A percentile compares a stretch with the other conserved stretches of the same genome.
Conservation (phyloP, 2,888 invertebrate genomes). For the Drosophila nr. medialis region DNA sequence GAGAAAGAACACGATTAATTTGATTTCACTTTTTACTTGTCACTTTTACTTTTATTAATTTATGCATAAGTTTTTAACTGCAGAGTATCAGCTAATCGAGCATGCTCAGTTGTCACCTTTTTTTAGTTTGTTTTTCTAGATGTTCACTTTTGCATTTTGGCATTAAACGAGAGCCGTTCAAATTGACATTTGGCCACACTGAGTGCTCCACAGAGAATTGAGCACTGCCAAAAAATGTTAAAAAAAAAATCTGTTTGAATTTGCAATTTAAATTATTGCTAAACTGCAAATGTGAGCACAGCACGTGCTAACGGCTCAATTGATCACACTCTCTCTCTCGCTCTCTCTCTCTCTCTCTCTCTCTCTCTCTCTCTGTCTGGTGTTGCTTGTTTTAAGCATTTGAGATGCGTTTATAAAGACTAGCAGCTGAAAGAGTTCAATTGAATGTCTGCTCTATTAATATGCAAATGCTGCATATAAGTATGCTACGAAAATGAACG, state of each 20-base stretch:
- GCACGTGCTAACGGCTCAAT: slow-evolving; percentile 19
- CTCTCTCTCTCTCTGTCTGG: not conserved
- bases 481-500: slow-evolving; percentile 67
- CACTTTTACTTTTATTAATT: not conserved
- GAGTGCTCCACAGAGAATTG: slow-evolving; percentile 35
- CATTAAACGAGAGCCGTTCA: slow-evolving; percentile 35
- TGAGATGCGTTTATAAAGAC: slow-evolving; percentile 46
- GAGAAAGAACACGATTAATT: accelerated
- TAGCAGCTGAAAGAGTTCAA: slow-evolving; percentile 35
- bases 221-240: not conserved
- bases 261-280: slow-evolving; percentile 73
- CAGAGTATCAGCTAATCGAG: slow-evolving; percentile 3
- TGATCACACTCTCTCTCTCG: not conserved
- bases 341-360: not conserved
- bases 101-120: not conserved
- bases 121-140: slow-evolving; percentile 8
- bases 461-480: slow-evolving; percentile 75
- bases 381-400: slow-evolving; percentile 27
- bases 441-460: slow-evolving; percentile 60
- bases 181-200: slow-evolving; percentile 44
- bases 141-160: slow-evolving; percentile 32
- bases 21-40: too few species aligned
- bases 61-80: not conserved
- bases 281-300: slow-evolving; percentile 25
- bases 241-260: slow-evolving; percentile 46